Evolutionary conservation across 2,888 invertebrate genomes (phyloP), one percentile per base, ranked within the genome.

Genomic region (Mythimna ferrago): DNA sequence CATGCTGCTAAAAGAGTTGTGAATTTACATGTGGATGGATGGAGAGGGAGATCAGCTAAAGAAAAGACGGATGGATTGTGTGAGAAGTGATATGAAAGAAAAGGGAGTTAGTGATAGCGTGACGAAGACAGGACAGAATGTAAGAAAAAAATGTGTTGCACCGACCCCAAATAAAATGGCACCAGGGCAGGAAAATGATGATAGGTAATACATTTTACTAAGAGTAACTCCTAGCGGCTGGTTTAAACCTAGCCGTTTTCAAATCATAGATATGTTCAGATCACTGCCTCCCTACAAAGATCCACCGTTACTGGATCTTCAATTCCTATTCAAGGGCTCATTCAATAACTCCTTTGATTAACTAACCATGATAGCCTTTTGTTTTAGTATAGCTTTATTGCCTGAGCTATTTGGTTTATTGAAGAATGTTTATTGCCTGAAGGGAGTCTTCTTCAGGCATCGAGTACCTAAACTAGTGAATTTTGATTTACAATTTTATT

Each of bases 231-330:
- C 19, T 54, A n/a, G 38, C 26, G 21, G 14, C 56, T 21, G 3
- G 32, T 73, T 57, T 51, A 58, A 14, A 35, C 41, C 35, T n/a
- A 32, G 5, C 41, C 14, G 44, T 66, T 76, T 53, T 66, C 35
- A 66, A 53, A 35, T 76, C n/a, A 75, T 16, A 51, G 41, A 35
- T 53, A 60, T 44, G 11, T 48, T 38, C 67, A 16, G 38, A 54
- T 74, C 76, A 67, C 53, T 60, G 67, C 19, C 16, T 48, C 44
- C 10, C 19, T 21, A 75, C 41, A 74, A 68, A 54, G 26, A 76
- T 48, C 44, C 11, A 38, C 35, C 1, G n/a, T 60, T 66, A 16
- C 21, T 32, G 32, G 35, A 19, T 54, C 44, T 76, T 76, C 68
- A 76, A 67, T 61, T 44, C 16, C 32, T 16, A 26, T 53, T 44